These are phyloP conservation scores for Drosophila seclusa DNA, from an alignment of 2,888 invertebrate species.

Conservation along the genomic window DNA sequence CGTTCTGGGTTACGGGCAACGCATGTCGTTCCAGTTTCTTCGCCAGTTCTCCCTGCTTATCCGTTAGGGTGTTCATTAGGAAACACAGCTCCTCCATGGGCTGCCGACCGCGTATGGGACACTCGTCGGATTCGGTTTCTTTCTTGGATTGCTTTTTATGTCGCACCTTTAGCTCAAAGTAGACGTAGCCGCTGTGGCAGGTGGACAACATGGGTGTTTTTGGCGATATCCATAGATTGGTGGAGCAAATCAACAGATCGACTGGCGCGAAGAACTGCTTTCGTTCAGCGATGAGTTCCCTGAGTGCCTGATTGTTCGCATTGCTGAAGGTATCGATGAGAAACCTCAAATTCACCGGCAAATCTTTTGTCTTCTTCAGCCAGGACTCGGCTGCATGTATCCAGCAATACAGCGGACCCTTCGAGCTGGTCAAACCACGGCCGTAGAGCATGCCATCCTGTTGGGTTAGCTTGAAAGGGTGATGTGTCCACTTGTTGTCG, in stretches of 20 bases:
- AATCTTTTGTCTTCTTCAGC: slow-evolving; percentile 15
- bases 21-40: slow-evolving; percentile 38
- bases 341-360: slow-evolving; percentile 49
- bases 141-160: neutral
- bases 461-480: slow-evolving; percentile 37
- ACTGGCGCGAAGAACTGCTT: slow-evolving; percentile 39
- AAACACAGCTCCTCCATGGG: slow-evolving; percentile 45
- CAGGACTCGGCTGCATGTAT: slow-evolving; percentile 42
- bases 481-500: slow-evolving; percentile 32
- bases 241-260: slow-evolving; percentile 40
- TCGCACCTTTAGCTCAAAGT: slow-evolving; percentile 42
- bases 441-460: slow-evolving; percentile 24
- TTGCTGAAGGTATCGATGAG: slow-evolving; percentile 34
- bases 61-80: slow-evolving; percentile 36
- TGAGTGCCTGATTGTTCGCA: neutral
- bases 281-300: slow-evolving; percentile 19
- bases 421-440: slow-evolving; percentile 37
- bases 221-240: slow-evolving; percentile 48
- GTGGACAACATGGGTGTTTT: slow-evolving; percentile 36
- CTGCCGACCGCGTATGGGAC: neutral
- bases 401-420: slow-evolving; percentile 53
- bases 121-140: neutral
- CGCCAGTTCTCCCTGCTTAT: slow-evolving; percentile 1
- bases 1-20: slow-evolving; percentile 42
- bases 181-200: slow-evolving; percentile 43